Conservation (phyloP, 2,888 invertebrate species). For the Zaprionus lineosus region DNA sequence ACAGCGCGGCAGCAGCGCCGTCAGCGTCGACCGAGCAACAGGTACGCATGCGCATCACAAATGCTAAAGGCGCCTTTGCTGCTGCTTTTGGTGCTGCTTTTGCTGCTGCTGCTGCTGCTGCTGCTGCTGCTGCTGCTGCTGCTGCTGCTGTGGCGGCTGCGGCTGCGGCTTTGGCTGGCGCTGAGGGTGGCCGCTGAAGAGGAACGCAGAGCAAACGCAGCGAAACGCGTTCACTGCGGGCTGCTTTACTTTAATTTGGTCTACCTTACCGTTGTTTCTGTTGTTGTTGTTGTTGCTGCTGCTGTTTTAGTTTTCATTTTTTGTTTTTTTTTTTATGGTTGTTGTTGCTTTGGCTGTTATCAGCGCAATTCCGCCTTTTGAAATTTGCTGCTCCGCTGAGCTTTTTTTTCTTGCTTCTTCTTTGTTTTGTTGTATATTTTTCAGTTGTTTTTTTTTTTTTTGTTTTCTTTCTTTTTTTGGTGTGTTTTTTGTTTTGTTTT, state of each 20-base stretch:
- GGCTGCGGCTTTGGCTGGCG: conserved; percentile 1
- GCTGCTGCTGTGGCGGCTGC: conserved; percentile 14
- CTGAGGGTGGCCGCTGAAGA: conserved; percentile 62
- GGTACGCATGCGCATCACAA: conserved; percentile 47
- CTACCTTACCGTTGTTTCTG: conserved; percentile 37
- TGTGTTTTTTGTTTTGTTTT: conserved; percentile 44
- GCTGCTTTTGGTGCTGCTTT: conserved; percentile 9
- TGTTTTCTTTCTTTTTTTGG: conserved; percentile 21
- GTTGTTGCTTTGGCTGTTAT: conserved; percentile 48
- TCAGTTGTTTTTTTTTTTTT: conserved; percentile 41
- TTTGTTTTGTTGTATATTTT: conserved; percentile 21
- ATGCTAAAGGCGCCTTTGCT: conserved; percentile 1
- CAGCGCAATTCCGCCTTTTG: conserved; percentile 75
- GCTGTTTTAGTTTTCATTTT: conserved; percentile 18
- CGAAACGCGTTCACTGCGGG: conserved; percentile 77
- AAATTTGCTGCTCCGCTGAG: conserved; percentile 75
- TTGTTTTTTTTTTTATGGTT: conserved; percentile 24
- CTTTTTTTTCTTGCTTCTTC: conserved; percentile 45
- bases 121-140: conserved; percentile 10
- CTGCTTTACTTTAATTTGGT: conserved; percentile 61
- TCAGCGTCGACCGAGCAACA: conserved; percentile 34
- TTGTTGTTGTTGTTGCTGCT: conserved; percentile 20
- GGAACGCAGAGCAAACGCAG: conserved; percentile 71
- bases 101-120: conserved; percentile 16
- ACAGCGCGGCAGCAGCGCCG: conserved; percentile 20